These are phyloP conservation scores for Carassius auratus DNA, from an alignment of 2,113 vertebrate genomes.

Conservation along the genomic window DNA sequence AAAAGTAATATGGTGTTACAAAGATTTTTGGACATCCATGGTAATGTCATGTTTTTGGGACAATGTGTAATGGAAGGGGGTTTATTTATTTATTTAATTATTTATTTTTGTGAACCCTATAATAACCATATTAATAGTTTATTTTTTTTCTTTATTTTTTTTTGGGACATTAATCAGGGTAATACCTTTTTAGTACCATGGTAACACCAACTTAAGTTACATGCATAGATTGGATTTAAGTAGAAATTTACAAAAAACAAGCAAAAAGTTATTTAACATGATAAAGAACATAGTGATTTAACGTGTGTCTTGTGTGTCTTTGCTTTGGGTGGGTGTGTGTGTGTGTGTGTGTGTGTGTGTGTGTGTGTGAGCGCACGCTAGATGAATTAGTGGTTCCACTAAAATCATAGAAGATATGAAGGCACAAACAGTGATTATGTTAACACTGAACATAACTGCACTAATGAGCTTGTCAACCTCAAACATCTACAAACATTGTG, in stretches of 20 bases:
- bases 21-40: not conserved
- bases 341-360: not conserved
- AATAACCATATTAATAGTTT: too few species aligned
- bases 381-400: slow-evolving; percentile 1
- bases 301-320: not conserved
- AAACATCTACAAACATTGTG: slow-evolving; percentile 4
- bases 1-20: too few species aligned
- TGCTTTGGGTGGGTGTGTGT: not conserved
- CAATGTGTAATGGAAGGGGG: too few species aligned
- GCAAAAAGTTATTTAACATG: not conserved
- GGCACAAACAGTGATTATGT: slow-evolving; percentile 17
- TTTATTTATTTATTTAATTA: too few species aligned
- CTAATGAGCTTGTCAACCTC: slow-evolving; percentile 9
- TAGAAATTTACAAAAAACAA: not conserved
- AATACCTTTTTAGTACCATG: not conserved
- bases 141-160: not conserved
- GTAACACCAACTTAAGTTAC: not conserved
- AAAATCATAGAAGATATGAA: not conserved
- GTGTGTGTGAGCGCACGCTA: not conserved
- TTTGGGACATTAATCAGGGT: not conserved
- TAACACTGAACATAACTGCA: not conserved
- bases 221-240: not conserved
- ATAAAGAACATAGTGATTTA: not conserved
- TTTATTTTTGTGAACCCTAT: too few species aligned
- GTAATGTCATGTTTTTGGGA: not conserved